These are phyloP conservation scores for Hirtodrosophila confusa DNA, from an alignment of 2,888 invertebrate genomes.

Conservation along the genomic window DNA sequence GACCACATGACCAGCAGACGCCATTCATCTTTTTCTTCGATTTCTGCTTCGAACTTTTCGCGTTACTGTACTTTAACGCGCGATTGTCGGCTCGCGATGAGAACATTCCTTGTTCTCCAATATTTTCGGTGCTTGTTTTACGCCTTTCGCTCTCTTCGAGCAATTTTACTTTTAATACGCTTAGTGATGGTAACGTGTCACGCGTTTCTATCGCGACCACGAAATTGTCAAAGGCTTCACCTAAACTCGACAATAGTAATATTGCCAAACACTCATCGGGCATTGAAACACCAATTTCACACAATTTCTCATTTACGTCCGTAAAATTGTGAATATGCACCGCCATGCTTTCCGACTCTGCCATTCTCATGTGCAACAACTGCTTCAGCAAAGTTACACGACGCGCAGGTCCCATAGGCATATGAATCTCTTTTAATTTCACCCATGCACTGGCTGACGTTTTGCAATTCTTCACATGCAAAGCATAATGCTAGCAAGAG, in stretches of 20 bases:
- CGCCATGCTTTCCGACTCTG: too few species aligned
- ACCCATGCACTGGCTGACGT: too few species aligned
- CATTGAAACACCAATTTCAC: too few species aligned
- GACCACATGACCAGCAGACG: neutral
- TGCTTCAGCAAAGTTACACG: neutral
- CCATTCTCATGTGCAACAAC: neutral
- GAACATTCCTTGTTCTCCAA: neutral
- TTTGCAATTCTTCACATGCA: neutral
- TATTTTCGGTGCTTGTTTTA: neutral
- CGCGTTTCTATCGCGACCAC: neutral
- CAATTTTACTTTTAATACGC: neutral
- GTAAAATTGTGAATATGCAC: too few species aligned
- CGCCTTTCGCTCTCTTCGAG: conserved; percentile 6
- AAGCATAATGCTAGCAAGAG: neutral
- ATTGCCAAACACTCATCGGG: too few species aligned
- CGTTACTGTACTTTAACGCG: neutral
- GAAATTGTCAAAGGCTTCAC: neutral
- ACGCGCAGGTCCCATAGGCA: neutral
- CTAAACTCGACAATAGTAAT: neutral
- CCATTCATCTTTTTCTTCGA: neutral
- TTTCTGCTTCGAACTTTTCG: neutral
- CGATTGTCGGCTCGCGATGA: neutral
- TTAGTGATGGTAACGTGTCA: neutral
- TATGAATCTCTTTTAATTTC: too few species aligned
- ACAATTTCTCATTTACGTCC: too few species aligned